Evolutionary conservation across 2,888 invertebrate species (phyloP).

Genomic region (Morpho deidamia): DNA sequence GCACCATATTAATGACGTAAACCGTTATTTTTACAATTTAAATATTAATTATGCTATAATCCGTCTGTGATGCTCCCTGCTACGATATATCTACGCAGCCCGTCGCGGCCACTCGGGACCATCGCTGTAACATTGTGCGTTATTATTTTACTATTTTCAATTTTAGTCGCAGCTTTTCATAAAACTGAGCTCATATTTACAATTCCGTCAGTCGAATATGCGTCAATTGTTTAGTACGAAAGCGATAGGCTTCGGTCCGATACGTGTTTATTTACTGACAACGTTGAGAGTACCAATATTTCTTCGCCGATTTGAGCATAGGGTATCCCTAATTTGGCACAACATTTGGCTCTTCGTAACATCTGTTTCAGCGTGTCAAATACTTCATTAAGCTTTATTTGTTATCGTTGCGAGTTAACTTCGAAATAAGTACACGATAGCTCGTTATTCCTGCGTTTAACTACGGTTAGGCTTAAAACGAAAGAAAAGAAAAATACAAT

Average conservation of each 20-base stretch:
- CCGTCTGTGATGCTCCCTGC: too few species aligned
- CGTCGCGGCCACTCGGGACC: background rate
- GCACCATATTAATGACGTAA: constrained; percentile 16
- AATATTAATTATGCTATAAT: too few species aligned
- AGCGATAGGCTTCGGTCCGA: constrained; percentile 19
- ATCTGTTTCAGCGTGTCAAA: background rate
- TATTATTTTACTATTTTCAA: constrained; percentile 35
- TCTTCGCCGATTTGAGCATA: constrained; percentile 19
- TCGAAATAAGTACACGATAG: constrained; percentile 38
- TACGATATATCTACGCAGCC: too few species aligned
- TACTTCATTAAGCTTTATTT: background rate
- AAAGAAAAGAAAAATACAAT: constrained; percentile 34
- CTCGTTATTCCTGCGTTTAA: constrained; percentile 34
- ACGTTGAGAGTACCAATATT: constrained; percentile 4
- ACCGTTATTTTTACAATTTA: too few species aligned
- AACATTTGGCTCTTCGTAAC: background rate
- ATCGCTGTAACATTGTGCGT: constrained; percentile 25
- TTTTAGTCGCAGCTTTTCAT: constrained; percentile 23
- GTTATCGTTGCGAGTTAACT: constrained; percentile 24
- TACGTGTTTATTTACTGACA: constrained; percentile 12
- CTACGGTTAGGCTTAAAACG: constrained; percentile 39
- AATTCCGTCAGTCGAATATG: constrained; percentile 2
- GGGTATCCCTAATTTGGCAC: constrained; percentile 22
- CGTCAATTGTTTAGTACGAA: constrained; percentile 21
- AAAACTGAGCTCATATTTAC: constrained; percentile 25